Percentiles rank a stretch among this genome's conserved stretches.
Evolutionary conservation across 2,797 vertebrate species (phyloP).

Genomic region (Lophius americanus): DNA sequence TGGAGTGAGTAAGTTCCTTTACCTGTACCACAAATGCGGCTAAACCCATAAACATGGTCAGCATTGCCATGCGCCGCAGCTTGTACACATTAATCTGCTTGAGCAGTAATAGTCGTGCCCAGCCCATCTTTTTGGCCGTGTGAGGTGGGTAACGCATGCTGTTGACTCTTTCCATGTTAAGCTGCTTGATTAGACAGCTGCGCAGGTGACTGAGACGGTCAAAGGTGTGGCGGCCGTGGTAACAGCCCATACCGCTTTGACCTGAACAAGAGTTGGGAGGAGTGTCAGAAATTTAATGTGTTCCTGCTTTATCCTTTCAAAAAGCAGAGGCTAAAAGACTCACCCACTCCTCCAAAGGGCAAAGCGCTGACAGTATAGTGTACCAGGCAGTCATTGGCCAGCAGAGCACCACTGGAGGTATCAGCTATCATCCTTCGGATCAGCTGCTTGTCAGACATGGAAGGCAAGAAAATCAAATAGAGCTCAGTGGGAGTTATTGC

Average conservation of each 20-base stretch:
- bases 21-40: slow-evolving; percentile 74
- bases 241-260: slow-evolving; percentile 88
- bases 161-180: slow-evolving; percentile 82
- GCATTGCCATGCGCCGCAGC: slow-evolving; percentile 48
- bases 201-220: slow-evolving; percentile 89
- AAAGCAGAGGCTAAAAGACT: background rate
- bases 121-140: slow-evolving; percentile 70
- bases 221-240: slow-evolving; percentile 85
- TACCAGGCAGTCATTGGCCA: slow-evolving; percentile 89
- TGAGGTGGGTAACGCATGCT: slow-evolving; percentile 84
- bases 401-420: slow-evolving; percentile 89
- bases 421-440: slow-evolving; percentile 85
- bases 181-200: slow-evolving; percentile 87
- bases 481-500: background rate
- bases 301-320: background rate
- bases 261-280: slow-evolving; percentile 65
- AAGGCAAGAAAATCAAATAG: background rate
- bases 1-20: background rate
- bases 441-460: slow-evolving; percentile 62
- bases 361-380: slow-evolving; percentile 83
- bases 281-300: background rate
- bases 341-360: slow-evolving; percentile 74
- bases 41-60: slow-evolving; percentile 53
- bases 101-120: slow-evolving; percentile 75
- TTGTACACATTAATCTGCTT: slow-evolving; percentile 61